These are phyloP conservation scores for Drosophila sucinea DNA, from an alignment of 1,140 invertebrate genomes.

Conservation along the genomic window DNA sequence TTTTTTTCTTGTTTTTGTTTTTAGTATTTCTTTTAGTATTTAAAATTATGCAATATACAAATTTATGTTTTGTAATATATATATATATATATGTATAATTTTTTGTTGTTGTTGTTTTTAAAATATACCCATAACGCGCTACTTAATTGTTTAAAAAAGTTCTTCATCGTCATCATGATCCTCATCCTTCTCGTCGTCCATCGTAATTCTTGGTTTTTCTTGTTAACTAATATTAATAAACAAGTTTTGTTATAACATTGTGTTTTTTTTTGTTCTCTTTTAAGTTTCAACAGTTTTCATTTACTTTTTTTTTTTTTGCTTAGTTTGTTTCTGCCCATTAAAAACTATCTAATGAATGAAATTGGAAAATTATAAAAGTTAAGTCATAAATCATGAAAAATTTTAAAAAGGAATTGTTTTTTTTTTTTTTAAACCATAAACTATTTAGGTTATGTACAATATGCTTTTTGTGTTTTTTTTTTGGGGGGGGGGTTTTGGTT, in stretches of 20 bases:
- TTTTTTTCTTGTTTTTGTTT: slow-evolving; percentile 44
- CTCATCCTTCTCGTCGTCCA: background rate
- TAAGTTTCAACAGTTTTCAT: slow-evolving; percentile 12
- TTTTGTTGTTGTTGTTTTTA: slow-evolving; percentile 41
- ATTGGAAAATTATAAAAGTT: slow-evolving; percentile 39
- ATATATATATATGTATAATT: slow-evolving; percentile 32
- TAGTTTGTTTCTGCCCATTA: slow-evolving; percentile 24
- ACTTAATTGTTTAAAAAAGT: slow-evolving; percentile 78
- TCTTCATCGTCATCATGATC: background rate
- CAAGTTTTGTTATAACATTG: slow-evolving; percentile 64
- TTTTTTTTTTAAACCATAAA: slow-evolving; percentile 32
- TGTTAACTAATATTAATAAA: slow-evolving; percentile 79
- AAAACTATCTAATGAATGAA: slow-evolving; percentile 23
- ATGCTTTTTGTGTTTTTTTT: slow-evolving; percentile 37
- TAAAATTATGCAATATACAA: slow-evolving; percentile 80
- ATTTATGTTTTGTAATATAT: slow-evolving; percentile 20
- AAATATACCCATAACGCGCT: slow-evolving; percentile 79
- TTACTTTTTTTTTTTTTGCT: background rate
- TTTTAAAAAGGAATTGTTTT: slow-evolving; percentile 27
- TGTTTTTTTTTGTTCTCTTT: slow-evolving; percentile 31
- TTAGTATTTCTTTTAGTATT: slow-evolving; percentile 39
- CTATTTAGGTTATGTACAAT: slow-evolving; percentile 71
- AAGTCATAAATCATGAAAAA: slow-evolving; percentile 50
- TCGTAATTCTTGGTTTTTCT: slow-evolving; percentile 33
- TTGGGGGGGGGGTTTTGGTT: background rate